phyloP scores from a whole-genome alignment of 1,140 invertebrate genomes.

The Drosophila mojavensis region DNA sequence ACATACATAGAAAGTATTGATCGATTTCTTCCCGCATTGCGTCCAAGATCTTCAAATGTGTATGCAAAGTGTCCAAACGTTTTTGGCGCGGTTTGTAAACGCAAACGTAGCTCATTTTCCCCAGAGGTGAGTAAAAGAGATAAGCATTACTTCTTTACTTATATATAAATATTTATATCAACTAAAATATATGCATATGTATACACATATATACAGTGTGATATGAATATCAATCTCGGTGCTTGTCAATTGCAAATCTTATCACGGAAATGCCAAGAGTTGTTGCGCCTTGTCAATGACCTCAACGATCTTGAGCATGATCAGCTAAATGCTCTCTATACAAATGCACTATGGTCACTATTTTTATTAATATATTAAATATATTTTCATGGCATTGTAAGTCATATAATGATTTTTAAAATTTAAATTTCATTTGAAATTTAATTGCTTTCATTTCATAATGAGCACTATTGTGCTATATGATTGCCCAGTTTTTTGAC shows the following conservation, averaged over 20 bases:
- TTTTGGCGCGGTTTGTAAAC: slow-evolving; percentile 14
- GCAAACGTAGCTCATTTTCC: slow-evolving; percentile 58
- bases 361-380: neutral
- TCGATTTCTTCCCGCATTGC: too few species aligned
- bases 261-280: slow-evolving; percentile 50
- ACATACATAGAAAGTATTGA: too few species aligned
- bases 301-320: slow-evolving; percentile 38
- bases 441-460: too few species aligned
- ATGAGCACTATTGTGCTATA: too few species aligned
- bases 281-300: slow-evolving; percentile 33
- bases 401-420: too few species aligned
- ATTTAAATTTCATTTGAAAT: too few species aligned
- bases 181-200: neutral
- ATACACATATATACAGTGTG: neutral
- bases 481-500: too few species aligned
- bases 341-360: slow-evolving; percentile 8
- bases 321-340: neutral
- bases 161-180: neutral
- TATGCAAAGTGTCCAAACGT: too few species aligned
- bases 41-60: too few species aligned
- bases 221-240: too few species aligned
- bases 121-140: slow-evolving; percentile 49
- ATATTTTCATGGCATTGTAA: neutral
- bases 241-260: slow-evolving; percentile 41
- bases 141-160: neutral